A percentile compares a stretch with the other conserved stretches of the same genome.
Evolutionary conservation across 1,140 invertebrate genomes (phyloP).

Genomic region (Listronotus bonariensis): DNA sequence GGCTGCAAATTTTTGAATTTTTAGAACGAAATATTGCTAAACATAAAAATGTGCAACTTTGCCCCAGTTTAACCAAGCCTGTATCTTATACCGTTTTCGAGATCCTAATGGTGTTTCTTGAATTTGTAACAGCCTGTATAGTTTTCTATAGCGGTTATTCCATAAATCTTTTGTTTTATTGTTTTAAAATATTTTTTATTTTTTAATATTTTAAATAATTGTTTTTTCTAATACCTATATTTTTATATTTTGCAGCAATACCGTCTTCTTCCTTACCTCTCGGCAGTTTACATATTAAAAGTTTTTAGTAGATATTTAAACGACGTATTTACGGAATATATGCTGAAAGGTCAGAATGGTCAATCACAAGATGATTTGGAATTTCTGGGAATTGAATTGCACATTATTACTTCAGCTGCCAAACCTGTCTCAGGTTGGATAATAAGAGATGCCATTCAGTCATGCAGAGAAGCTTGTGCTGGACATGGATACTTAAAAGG

Average conservation of each 20-base stretch:
- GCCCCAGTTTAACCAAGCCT: too few relatives aligned
- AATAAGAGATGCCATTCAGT: slow-evolving; percentile 83
- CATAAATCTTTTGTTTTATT: too few relatives aligned
- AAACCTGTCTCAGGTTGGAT: slow-evolving; percentile 91
- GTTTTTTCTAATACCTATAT: too few relatives aligned
- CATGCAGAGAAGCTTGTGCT: slow-evolving; percentile 90
- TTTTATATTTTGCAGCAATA: slow-evolving; percentile 74
- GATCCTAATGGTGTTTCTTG: too few relatives aligned
- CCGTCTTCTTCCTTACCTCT: slow-evolving; percentile 86
- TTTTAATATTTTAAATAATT: too few relatives aligned
- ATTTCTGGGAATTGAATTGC: slow-evolving; percentile 76
- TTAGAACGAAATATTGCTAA: too few relatives aligned
- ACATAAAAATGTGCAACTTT: too few relatives aligned
- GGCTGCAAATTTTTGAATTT: too few relatives aligned
- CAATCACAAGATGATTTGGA: slow-evolving; percentile 65
- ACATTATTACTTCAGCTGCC: slow-evolving; percentile 85
- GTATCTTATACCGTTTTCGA: too few relatives aligned
- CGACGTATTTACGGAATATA: slow-evolving; percentile 38
- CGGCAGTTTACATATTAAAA: slow-evolving; percentile 76
- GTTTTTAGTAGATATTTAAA: slow-evolving; percentile 66
- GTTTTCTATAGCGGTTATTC: too few relatives aligned
- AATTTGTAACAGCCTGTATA: too few relatives aligned
- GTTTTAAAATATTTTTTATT: too few relatives aligned
- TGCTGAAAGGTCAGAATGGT: slow-evolving; percentile 38
- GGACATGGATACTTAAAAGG: slow-evolving; percentile 82